phyloP scores from a whole-genome alignment of 2,888 invertebrate genomes.

The Rhagophthalmus giganteus region DNA sequence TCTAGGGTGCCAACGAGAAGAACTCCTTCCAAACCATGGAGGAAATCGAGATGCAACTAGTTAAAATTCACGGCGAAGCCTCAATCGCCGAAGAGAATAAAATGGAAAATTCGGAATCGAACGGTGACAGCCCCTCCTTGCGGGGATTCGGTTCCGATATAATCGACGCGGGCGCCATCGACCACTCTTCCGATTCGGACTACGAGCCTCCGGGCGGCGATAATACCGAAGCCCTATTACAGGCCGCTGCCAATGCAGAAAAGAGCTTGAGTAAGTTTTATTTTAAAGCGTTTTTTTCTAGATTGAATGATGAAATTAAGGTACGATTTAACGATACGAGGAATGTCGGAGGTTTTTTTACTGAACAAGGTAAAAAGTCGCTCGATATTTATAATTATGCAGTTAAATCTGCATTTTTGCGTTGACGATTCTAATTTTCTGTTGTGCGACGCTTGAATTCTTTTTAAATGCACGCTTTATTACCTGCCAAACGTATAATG shows the following conservation, averaged over 20 bases:
- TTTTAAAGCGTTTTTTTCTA: too few species aligned
- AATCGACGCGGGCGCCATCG: slow-evolving; percentile 47
- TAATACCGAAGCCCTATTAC: slow-evolving; percentile 36
- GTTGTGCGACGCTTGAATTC: too few species aligned
- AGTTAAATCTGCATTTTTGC: too few species aligned
- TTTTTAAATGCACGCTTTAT: too few species aligned
- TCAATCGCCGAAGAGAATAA: slow-evolving; percentile 16
- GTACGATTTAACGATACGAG: too few species aligned
- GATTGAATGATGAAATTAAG: too few species aligned
- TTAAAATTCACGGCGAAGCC: slow-evolving; percentile 49
- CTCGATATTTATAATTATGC: too few species aligned
- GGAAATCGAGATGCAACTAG: slow-evolving; percentile 52
- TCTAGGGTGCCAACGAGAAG: slow-evolving; percentile 6
- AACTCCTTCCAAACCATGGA: slow-evolving; percentile 43
- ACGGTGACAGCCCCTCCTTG: slow-evolving; percentile 31
- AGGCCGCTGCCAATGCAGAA: slow-evolving; percentile 44
- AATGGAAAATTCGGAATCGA: slow-evolving; percentile 20
- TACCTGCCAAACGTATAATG: too few species aligned
- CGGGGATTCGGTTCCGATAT: slow-evolving; percentile 40
- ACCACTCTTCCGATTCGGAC: slow-evolving; percentile 50
- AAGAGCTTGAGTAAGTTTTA: too few species aligned
- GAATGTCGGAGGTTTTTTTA: too few species aligned
- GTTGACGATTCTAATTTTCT: too few species aligned
- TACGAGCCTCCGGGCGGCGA: slow-evolving; percentile 43
- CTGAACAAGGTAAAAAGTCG: too few species aligned